Evolutionary conservation across 2,797 vertebrate genomes (phyloP), one percentile per base, ranked within the genome.

Genomic region (Cyclura pinguis): DNA sequence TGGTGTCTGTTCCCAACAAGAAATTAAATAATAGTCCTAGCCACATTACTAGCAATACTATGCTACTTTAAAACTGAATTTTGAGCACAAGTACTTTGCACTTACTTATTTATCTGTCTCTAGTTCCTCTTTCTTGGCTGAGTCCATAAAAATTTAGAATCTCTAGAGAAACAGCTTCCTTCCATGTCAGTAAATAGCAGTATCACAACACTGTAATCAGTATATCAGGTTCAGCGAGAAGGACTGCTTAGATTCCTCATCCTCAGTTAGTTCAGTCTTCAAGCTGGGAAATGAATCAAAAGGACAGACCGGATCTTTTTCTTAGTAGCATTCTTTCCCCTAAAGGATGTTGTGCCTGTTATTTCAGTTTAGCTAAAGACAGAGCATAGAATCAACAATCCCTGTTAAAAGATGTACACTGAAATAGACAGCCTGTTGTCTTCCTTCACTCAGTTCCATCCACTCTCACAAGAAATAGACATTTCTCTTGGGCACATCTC

Each of bases 321-420:
- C 27, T 86, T 64, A 20, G 22, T 42, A 67, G 12, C 10, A 32
- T 83, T 82, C 27, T 14, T 47, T 24, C 67, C 22, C 29, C 8
- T 35, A 73, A 77, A 86, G 85, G 69, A 82, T 67, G 69, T 76
- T 32, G 32, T 24, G 2, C 20, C 57, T 87, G 14, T 85, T 80
- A 69, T 82, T 76, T 90, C 85, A 86, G 38, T 67, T 67, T 67
- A 52, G 80, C 38, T 82, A 32, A 7, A 74, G 52, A 42, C 14
- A 90, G 32, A 55, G 47, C 24, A 52, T 55, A 64, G n/a, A 87
- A 83, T 64, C 69, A 83, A 83, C 24, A 67, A 42, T 80, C 55
- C 83, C n/a, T 52, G 18, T 32, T 24, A 73, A 59, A 78, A 64
- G 73, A 73, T 12, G 16, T 52, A 6, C 16, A 38, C 2, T 78